Evolutionary conservation across 2,797 vertebrate genomes (phyloP), one percentile per base, ranked within the genome.

Genomic region (Neolamprologus multifasciatus): DNA sequence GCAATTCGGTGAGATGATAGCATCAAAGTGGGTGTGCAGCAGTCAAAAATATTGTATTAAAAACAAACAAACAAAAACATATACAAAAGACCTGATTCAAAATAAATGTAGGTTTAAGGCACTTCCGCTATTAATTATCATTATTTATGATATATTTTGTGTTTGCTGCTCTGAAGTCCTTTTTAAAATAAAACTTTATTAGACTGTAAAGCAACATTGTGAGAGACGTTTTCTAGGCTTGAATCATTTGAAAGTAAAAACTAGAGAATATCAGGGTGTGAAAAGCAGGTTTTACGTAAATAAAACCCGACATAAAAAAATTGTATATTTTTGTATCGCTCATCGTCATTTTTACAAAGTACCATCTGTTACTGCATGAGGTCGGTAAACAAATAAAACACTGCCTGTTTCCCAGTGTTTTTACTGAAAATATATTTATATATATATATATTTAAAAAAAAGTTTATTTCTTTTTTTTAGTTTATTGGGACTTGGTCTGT

Each of bases 271-370:
- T 8, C 26, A 74, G 16, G 69, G 69, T 12, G 10, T 48, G 16
- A 74, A 74, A 74, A 74, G 7, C 69, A 74, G 69, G 16, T 74
- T 74, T 74, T 74, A 50, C 9, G 4, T 74, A 74, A 74, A 74
- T 48, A 71, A 71, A 45, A 71, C 40, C 13, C 1, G 16, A 5
- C 67, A 71, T 71, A 45, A 17, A 45, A 71, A 45, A 69, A 16
- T 11, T 74, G 4, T 48, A 74, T 74, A 74, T 29, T 74, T 50
- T 74, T 50, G 69, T 50, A 74, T 29, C 3, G 2, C 40, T 74
- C 23, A 11, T 74, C 2, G 23, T 17, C 40, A 48, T 74, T 48
- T 48, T 74, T 19, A 74, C 40, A 74, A 23, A 29, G 21, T 74
- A 12, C 43, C 69, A 74, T 74, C 69, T 74, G 69, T 50, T 74